Percentiles rank a stretch among this genome's conserved stretches.
These are phyloP conservation scores for Dryoscopus gambensis DNA, from an alignment of 2,113 vertebrate genomes.

Conservation along the genomic window DNA sequence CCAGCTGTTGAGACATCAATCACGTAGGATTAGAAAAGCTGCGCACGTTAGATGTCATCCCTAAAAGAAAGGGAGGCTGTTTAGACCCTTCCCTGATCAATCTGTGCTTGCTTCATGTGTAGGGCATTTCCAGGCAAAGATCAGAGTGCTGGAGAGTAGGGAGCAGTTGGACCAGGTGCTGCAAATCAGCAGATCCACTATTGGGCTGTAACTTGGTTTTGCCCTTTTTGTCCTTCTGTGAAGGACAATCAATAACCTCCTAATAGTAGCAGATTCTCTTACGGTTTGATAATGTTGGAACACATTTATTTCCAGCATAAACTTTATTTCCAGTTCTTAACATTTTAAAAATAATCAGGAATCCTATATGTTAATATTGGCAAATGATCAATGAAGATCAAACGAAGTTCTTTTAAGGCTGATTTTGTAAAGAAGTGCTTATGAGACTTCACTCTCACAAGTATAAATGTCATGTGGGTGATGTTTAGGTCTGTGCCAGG, in stretches of 20 bases:
- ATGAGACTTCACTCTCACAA: background rate
- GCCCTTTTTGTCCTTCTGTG: conserved; percentile 84
- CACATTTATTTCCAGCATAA: conserved; percentile 58
- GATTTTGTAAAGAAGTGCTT: background rate
- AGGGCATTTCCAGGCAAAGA: background rate
- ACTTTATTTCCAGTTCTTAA: background rate
- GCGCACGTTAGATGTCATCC: background rate
- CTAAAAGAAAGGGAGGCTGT: background rate
- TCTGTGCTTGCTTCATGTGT: background rate
- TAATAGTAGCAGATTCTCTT: conserved; percentile 80
- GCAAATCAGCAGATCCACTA: background rate
- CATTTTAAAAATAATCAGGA: background rate
- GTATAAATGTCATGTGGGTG: background rate
- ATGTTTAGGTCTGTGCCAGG: background rate
- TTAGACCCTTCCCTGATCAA: background rate
- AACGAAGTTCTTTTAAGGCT: background rate
- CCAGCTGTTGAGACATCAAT: background rate
- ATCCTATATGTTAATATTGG: background rate
- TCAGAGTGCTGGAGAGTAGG: background rate
- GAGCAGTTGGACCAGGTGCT: background rate
- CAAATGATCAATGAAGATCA: background rate
- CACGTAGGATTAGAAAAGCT: background rate
- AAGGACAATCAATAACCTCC: conserved; percentile 76
- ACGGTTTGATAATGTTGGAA: conserved; percentile 84
- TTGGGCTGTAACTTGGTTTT: conserved; percentile 72